A percentile compares a stretch with the other conserved stretches of the same genome.
Evolutionary conservation across 2,113 vertebrate genomes (phyloP).

Genomic region (Microcebus murinus): DNA sequence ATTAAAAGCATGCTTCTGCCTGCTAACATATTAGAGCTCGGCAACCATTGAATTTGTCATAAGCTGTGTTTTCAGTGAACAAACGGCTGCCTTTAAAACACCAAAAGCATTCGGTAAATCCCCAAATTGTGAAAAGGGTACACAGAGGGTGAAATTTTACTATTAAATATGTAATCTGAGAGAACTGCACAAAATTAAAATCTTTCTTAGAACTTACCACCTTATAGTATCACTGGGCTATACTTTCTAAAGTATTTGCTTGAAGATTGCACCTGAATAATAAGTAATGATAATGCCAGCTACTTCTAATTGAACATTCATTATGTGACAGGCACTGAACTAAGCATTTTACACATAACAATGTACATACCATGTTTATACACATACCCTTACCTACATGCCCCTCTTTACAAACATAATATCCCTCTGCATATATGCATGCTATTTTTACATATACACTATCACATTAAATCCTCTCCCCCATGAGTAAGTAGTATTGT

Average conservation of each 20-base stretch:
- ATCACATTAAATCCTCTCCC: not conserved
- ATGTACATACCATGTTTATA: not conserved
- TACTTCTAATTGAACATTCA: not conserved
- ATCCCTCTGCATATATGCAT: not conserved
- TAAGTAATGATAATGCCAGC: not conserved
- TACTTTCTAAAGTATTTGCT: not conserved
- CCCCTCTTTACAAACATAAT: no score
- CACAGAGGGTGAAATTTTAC: not conserved
- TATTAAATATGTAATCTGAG: not conserved
- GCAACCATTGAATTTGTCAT: constrained; percentile 76
- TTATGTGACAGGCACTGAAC: not conserved
- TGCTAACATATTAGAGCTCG: constrained; percentile 72
- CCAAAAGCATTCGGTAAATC: constrained; percentile 43
- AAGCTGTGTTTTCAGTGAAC: constrained; percentile 72
- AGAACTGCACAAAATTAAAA: not conserved
- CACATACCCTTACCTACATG: not conserved
- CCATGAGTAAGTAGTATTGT: not conserved
- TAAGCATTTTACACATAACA: not conserved
- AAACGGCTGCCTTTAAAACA: constrained; percentile 73
- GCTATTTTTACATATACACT: not conserved
- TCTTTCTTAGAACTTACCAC: constrained; percentile 24
- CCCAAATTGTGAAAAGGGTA: constrained; percentile 39
- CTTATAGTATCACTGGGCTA: not conserved
- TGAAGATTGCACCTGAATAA: not conserved
- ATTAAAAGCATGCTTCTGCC: constrained; percentile 82